Evolutionary conservation across 35 echinoderm and acorn worm species (phyloP).

Genomic region (Stichopus chloronotus): DNA sequence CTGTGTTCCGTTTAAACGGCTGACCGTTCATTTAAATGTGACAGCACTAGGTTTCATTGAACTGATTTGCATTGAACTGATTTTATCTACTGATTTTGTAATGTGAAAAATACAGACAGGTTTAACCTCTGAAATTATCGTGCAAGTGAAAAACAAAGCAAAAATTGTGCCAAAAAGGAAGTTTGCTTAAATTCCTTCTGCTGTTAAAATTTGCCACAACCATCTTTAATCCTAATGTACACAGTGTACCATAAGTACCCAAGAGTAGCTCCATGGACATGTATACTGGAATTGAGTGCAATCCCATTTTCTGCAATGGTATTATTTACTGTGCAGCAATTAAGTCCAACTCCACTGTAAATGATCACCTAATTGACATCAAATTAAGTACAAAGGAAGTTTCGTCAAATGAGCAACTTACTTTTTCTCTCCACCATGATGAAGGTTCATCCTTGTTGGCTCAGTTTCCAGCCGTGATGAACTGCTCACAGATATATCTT

Average conservation of each 20-base stretch:
- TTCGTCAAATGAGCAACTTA: not conserved
- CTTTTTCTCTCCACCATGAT: slow-evolving; percentile 36
- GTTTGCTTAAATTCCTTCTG: no score
- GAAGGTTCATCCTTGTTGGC: slow-evolving; percentile 15
- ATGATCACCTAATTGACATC: not conserved
- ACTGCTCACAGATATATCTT: no score
- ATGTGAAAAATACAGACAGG: no score
- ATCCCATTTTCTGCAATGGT: not conserved
- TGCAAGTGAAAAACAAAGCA: no score
- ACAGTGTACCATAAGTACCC: not conserved
- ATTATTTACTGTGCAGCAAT: not conserved
- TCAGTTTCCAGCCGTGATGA: not conserved
- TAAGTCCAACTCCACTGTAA: not conserved
- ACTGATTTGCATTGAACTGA: no score
- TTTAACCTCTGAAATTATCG: no score
- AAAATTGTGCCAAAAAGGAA: no score
- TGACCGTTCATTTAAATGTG: no score
- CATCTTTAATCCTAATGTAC: not conserved
- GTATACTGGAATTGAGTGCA: not conserved
- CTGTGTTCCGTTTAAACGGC: no score
- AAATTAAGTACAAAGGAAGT: not conserved
- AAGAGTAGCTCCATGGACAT: not conserved
- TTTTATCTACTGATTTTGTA: no score
- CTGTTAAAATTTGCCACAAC: no score
- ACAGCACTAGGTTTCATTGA: no score